Evolutionary conservation across 1,140 invertebrate genomes (phyloP).

Genomic region (Ceratitis capitata): DNA sequence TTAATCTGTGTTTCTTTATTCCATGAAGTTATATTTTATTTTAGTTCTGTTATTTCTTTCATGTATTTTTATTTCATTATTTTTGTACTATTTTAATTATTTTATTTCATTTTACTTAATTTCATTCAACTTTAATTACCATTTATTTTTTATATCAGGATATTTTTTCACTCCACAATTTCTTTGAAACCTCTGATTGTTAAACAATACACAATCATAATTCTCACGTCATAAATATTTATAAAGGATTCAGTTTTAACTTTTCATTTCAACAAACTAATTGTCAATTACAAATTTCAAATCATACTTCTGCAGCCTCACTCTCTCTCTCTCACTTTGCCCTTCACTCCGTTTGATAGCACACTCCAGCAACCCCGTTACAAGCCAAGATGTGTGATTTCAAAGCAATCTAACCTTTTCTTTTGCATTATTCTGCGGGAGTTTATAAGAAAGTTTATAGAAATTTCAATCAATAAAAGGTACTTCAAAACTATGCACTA

Average conservation of each 20-base stretch:
- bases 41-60: no score
- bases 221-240: not conserved
- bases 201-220: not conserved
- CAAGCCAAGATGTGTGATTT: not conserved
- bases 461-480: constrained; percentile 30
- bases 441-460: not conserved
- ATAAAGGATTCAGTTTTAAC: not conserved
- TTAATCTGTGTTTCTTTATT: no score
- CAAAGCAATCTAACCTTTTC: not conserved
- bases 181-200: not conserved
- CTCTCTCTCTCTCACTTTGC: not conserved
- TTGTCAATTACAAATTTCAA: no score
- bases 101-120: no score
- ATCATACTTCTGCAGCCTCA: no score
- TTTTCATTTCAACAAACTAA: not conserved
- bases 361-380: not conserved
- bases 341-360: not conserved
- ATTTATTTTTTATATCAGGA: no score
- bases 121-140: no score
- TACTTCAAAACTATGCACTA: not conserved
- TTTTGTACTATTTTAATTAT: no score
- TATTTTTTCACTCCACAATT: no score
- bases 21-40: no score
- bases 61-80: no score
- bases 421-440: constrained; percentile 4